Conservation (phyloP, 2,888 invertebrate species). For the Catocala nupta region DNA sequence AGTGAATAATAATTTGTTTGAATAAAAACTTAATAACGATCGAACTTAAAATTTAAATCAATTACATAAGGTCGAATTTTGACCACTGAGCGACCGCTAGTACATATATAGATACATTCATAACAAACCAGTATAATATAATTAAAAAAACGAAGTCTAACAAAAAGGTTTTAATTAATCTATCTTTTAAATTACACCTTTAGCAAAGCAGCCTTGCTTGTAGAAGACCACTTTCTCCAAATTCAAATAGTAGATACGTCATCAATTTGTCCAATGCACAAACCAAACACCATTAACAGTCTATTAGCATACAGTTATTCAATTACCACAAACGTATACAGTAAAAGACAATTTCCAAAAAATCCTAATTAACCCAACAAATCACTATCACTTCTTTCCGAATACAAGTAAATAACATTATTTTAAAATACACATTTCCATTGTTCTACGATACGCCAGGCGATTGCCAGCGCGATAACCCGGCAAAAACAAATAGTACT, state of each 20-base stretch:
- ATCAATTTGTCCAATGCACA: background rate
- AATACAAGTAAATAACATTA: conserved; percentile 79
- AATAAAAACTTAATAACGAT: too few relatives aligned
- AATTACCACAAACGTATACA: background rate
- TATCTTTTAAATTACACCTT: too few relatives aligned
- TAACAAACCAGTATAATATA: too few relatives aligned
- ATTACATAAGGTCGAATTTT: too few relatives aligned
- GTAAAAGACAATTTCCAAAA: conserved; percentile 13
- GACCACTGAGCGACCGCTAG: too few relatives aligned
- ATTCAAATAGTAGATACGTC: background rate
- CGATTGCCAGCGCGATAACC: conserved; percentile 68
- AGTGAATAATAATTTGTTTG: too few relatives aligned
- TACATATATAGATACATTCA: too few relatives aligned
- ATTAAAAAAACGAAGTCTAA: too few relatives aligned
- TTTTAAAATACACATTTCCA: conserved; percentile 76
- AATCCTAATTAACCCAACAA: conserved; percentile 47
- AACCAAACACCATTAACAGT: background rate
- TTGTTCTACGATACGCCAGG: conserved; percentile 65
- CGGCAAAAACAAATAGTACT: conserved; percentile 83
- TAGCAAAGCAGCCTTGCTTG: too few relatives aligned
- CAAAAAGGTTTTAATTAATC: too few relatives aligned
- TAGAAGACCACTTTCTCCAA: background rate
- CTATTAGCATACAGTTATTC: conserved; percentile 1
- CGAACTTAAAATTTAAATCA: too few relatives aligned
- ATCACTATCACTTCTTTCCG: conserved; percentile 65